phyloP scores from a whole-genome alignment of 2,113 vertebrate species.

The Malurus elegans region DNA sequence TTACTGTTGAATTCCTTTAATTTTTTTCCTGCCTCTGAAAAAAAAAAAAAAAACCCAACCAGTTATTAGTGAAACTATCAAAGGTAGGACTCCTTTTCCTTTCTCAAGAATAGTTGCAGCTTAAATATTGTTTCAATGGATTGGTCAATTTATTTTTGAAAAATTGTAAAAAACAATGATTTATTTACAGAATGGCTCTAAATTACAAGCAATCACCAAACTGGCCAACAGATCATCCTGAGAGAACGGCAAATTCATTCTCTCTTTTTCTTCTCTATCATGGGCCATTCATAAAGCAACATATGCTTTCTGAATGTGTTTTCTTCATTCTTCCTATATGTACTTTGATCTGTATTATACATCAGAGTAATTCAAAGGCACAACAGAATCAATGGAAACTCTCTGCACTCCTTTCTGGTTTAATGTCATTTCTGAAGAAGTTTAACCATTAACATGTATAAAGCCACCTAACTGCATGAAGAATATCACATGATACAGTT shows the following conservation, averaged over 20 bases:
- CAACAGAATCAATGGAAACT: neutral
- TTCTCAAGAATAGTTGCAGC: neutral
- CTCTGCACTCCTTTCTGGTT: neutral
- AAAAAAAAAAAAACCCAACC: neutral
- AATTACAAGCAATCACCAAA: neutral
- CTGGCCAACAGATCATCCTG: neutral
- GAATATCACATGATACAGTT: conserved; percentile 47
- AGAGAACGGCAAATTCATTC: neutral
- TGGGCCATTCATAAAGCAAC: neutral
- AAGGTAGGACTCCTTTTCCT: neutral
- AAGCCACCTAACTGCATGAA: neutral
- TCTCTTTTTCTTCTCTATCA: neutral
- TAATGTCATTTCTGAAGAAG: neutral
- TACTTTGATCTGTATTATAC: neutral
- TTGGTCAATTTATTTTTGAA: neutral
- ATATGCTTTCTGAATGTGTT: neutral
- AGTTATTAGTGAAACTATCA: neutral
- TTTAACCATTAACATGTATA: conserved; percentile 46
- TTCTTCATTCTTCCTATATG: neutral
- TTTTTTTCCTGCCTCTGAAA: neutral
- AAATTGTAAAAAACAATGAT: neutral
- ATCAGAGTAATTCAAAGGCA: neutral
- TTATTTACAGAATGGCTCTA: neutral
- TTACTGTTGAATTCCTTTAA: neutral
- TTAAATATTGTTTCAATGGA: neutral